Evolutionary conservation across 2,113 vertebrate genomes (phyloP).

Genomic region (Triplophysa tibetana): DNA sequence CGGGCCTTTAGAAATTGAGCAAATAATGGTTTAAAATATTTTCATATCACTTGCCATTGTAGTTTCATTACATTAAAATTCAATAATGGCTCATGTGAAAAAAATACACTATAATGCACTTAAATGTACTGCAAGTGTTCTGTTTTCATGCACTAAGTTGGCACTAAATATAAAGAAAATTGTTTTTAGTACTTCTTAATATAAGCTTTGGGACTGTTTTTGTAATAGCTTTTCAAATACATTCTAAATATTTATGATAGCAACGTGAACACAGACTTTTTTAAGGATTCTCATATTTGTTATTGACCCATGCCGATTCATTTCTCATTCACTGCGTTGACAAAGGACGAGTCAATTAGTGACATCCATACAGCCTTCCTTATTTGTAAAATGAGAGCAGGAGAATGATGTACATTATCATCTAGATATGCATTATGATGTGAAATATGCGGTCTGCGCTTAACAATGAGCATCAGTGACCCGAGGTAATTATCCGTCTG

Average conservation of each 20-base stretch:
- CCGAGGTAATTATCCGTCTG: conserved; percentile 76
- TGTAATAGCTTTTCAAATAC: no score
- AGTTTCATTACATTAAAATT: no score
- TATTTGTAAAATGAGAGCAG: neutral
- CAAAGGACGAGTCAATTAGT: neutral
- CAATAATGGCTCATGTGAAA: no score
- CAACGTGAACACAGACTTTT: neutral
- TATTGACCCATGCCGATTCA: neutral
- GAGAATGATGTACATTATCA: neutral
- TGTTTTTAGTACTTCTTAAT: no score
- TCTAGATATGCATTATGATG: neutral
- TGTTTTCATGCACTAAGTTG: no score
- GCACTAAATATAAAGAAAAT: no score
- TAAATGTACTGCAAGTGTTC: no score
- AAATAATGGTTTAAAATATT: no score
- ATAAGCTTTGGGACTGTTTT: no score
- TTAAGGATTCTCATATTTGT: neutral
- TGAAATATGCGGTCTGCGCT: conserved; percentile 60
- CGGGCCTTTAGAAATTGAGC: no score
- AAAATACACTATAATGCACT: no score
- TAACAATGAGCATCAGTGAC: conserved; percentile 72
- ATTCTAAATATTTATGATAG: neutral
- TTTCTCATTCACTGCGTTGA: neutral
- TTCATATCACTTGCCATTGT: no score
- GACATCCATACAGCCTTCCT: neutral